phyloP scores from a whole-genome alignment of 2,888 invertebrate genomes.

The Beris chalybata region DNA sequence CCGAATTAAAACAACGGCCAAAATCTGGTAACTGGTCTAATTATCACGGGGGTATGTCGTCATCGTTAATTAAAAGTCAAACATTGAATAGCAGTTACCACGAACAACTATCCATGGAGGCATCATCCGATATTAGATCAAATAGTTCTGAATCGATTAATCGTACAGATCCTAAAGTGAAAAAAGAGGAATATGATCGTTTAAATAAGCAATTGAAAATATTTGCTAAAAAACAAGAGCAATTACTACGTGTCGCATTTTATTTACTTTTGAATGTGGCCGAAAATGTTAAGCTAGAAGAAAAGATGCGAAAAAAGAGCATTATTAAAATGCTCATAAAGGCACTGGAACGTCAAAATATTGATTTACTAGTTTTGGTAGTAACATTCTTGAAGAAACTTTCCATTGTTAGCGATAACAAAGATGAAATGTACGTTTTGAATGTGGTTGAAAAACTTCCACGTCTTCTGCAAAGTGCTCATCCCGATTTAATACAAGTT shows the following conservation, averaged over 20 bases:
- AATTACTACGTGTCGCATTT: conserved; percentile 85
- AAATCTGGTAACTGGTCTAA: conserved; percentile 72
- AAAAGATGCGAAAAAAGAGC: conserved; percentile 95
- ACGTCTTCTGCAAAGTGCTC: conserved; percentile 70
- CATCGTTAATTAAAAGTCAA: conserved; percentile 61
- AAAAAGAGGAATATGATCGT: conserved; percentile 76
- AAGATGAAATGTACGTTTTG: conserved; percentile 83
- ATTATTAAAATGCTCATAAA: conserved; percentile 85
- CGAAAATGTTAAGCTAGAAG: conserved; percentile 92
- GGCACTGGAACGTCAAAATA: conserved; percentile 86
- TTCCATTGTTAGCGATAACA: conserved; percentile 92
- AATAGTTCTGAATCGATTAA: conserved; percentile 52
- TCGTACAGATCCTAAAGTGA: conserved; percentile 54
- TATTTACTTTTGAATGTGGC: conserved; percentile 93
- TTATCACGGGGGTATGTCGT: conserved; percentile 57
- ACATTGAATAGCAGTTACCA: conserved; percentile 70
- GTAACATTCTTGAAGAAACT: conserved; percentile 94
- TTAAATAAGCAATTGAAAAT: conserved; percentile 74
- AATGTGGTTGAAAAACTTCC: conserved; percentile 83
- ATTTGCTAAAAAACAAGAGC: conserved; percentile 90
- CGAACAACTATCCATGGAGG: conserved; percentile 60
- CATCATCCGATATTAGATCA: conserved; percentile 48
- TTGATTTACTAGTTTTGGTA: conserved; percentile 85
- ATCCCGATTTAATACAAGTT: conserved; percentile 65
- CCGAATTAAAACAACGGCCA: conserved; percentile 72